Base-by-base conservation (phyloP, 2,888 invertebrate genomes). In the Acrobasis consociella region DNA sequence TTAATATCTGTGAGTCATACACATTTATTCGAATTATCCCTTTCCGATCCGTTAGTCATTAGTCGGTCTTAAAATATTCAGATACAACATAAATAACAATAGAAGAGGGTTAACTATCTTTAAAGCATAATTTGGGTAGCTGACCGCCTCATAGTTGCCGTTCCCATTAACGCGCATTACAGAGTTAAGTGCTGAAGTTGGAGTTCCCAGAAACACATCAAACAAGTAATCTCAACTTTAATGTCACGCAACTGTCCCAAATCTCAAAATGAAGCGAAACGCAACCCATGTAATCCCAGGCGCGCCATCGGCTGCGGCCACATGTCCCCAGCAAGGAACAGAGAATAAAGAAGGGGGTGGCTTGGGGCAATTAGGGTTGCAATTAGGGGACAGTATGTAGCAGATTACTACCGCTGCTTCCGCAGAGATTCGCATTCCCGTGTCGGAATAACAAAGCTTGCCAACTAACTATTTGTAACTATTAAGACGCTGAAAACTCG, bases 331-430 rank as follows among this genome's bases (percentile, higher is more conserved):
- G 76, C 75, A 76, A 80, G 76, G 69, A 69, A 64, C 65, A 68
- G 69, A 66, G 75, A 81, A 84, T 81, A 81, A 84, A 83, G 81
- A 86, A 79, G 81, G 81, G 69, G 72, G 72, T 70, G 74, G 73
- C 49, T 62, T 55, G 78, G 81, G 82, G 81, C 89, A 92, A 93
- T 93, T 91, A 92, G 89, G 83, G 82, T 85, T 86, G 87, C 92
- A 92, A 92, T 93, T 92, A 91, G 89, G 83, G 90, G 90, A 87
- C 92, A 91, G 90, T 91, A 82, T 90, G 92, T 91, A 80, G 84
- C 82, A 88, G 89, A 91, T 92, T 91, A 90, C 91, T 78, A 76
- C 83, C 85, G 76, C 83, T 79, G 80, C 73, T 78, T 79, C 81
- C 81, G 80, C 85, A 77, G 78, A 83, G 82, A 85, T 83, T 86